Percentiles rank a stretch among this genome's conserved stretches.
Conservation (phyloP, 2,888 invertebrate genomes). For the Xylocampa areola region DNA sequence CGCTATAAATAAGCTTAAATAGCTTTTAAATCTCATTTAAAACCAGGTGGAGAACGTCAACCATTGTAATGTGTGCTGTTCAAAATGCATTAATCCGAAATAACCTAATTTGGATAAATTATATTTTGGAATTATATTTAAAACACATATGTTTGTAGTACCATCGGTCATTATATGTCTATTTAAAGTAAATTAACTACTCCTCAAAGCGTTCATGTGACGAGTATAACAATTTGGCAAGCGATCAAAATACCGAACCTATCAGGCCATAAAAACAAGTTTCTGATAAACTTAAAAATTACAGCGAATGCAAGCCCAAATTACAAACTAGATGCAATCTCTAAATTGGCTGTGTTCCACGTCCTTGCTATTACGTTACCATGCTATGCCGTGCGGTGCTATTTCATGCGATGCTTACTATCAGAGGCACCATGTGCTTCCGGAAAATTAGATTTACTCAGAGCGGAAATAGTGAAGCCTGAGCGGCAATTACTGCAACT, state of each 20-base stretch:
- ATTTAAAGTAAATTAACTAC: too few species aligned
- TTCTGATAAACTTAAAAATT: slow-evolving; percentile 4
- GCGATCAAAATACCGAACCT: slow-evolving; percentile 6
- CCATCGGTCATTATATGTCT: too few species aligned
- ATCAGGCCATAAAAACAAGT: slow-evolving; percentile 1
- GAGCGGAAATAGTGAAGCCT: slow-evolving; percentile 59
- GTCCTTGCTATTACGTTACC: slow-evolving; percentile 19
- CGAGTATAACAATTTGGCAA: slow-evolving; percentile 15
- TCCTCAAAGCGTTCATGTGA: too few species aligned
- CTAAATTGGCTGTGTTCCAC: slow-evolving; percentile 9
- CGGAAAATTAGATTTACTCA: slow-evolving; percentile 66
- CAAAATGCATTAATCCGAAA: too few species aligned
- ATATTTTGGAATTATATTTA: too few species aligned
- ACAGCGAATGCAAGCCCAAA: not conserved
- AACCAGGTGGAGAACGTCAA: too few species aligned
- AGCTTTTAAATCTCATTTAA: too few species aligned
- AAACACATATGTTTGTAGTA: too few species aligned
- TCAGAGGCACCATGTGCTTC: slow-evolving; percentile 41
- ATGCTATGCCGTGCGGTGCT: too few species aligned
- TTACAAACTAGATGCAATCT: slow-evolving; percentile 32
- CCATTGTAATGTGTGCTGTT: too few species aligned
- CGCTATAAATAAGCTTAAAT: too few species aligned
- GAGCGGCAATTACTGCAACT: slow-evolving; percentile 55
- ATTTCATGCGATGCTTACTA: slow-evolving; percentile 24
- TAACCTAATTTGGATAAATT: too few species aligned